Percentiles rank a stretch among this genome's conserved stretches.
Evolutionary conservation across 2,888 invertebrate species (phyloP).

Genomic region (Stenoptilia bipunctidactyla): DNA sequence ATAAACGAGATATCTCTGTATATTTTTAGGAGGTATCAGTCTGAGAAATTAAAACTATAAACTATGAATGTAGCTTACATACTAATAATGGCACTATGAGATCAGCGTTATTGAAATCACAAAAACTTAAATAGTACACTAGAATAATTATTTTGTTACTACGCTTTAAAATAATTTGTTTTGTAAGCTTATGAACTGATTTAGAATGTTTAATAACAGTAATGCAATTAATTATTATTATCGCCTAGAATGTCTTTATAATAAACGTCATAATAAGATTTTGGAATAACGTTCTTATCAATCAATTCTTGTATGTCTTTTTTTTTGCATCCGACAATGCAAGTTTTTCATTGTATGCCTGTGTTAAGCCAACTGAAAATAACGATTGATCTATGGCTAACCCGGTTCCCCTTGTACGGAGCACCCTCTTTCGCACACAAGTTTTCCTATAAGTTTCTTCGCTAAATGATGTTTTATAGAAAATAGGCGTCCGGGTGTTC

Average conservation of each 20-base stretch:
- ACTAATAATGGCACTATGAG: too few species aligned
- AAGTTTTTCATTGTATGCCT: constrained; percentile 3
- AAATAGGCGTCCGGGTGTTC: constrained; percentile 3
- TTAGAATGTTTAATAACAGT: too few species aligned
- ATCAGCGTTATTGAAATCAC: too few species aligned
- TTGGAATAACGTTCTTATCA: constrained; percentile 13
- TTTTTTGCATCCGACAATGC: constrained; percentile 7
- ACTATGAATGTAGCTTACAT: too few species aligned
- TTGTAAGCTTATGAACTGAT: too few species aligned
- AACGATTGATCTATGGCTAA: constrained; percentile 6
- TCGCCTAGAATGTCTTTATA: constrained; percentile 1
- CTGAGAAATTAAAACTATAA: too few species aligned
- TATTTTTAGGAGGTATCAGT: too few species aligned
- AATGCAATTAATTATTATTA: constrained; percentile 1
- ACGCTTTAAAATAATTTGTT: too few species aligned
- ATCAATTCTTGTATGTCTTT: constrained; percentile 10
- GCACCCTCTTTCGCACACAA: constrained; percentile 4
- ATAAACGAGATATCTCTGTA: too few species aligned
- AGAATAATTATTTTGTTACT: too few species aligned
- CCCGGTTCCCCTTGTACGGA: constrained; percentile 6
- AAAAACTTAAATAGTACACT: too few species aligned
- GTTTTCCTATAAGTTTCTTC: constrained; percentile 3
- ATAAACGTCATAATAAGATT: constrained; percentile 8
- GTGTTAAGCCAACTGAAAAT: constrained; percentile 6
- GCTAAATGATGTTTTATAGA: constrained; percentile 2